Evolutionary conservation across 2,797 vertebrate genomes (phyloP), one percentile per base, ranked within the genome.

Genomic region (Ibycter americanus): DNA sequence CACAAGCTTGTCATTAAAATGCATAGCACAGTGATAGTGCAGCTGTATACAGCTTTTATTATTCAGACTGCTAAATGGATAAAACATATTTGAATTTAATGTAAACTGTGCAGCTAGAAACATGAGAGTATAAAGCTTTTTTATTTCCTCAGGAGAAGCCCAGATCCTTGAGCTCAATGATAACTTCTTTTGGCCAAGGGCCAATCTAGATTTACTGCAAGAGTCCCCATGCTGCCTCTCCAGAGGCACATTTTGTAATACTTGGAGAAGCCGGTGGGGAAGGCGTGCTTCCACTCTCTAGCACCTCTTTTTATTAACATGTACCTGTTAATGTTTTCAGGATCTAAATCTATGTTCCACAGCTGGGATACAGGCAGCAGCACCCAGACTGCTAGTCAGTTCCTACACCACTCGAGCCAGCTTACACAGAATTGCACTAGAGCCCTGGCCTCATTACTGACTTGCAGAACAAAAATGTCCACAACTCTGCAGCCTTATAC

Each of bases 21-120:
- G 98, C 98, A 96, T n/a, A 96, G 87, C 97, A 89, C 86, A 96
- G 89, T 94, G 85, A 89, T 95, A 91, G 91, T 97, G 97, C 97
- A 98, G 98, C 98, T 98, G 97, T 98, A 98, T 97, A 96, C 92
- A 90, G 97, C 94, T 97, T 98, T 98, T 98, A 98, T 97, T 97
- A 98, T 97, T 97, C 96, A 97, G 96, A 87, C 94, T 94, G 83
- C 97, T 98, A 98, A 98, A 98, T 73, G 96, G 97, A 96, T 96
- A 93, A 98, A 98, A 97, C 96, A 93, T 97, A 98, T 97, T 98
- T 98, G 98, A 97, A 97, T 97, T 97, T 98, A 97, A 96, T 92
- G 93, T 97, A 96, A 97, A 97, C 97, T 91, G 73, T 96, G 87
- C 96, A 96, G 86, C 89, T 93, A 93, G 88, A 96, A 97, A 96